Base-by-base conservation (phyloP, 2,113 vertebrate species). In the Girardinichthys multiradiatus region DNA sequence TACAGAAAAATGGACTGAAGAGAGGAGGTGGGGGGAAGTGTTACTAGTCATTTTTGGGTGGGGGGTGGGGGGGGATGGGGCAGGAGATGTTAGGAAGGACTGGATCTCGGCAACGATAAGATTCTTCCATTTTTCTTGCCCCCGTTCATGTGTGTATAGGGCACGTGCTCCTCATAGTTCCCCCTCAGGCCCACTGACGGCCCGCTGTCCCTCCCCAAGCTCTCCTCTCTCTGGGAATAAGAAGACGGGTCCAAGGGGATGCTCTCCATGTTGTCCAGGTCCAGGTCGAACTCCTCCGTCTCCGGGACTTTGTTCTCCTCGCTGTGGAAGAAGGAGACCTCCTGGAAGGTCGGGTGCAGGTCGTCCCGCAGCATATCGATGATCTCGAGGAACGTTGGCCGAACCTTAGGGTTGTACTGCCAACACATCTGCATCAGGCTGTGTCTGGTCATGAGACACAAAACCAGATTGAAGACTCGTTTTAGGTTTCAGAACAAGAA, bases 361-460 rank as follows among this genome's bases (percentile, higher is more conserved):
- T 98, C 97, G 1, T 98, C 97, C 90, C 96, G 96, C 82, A 99
- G 92, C 95, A 97, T 95, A 90, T 96, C 96, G 13, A 99, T 98
- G 79, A 99, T 94, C 91, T 99, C 98, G 0, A 95, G 94, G 92
- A 99, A 99, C 89, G 95, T 92, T 2, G 98, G 98, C 11, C 98
- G 95, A 96, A 98, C 97, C 80, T 98, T 98, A 1, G 98, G 97
- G 90, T 99, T 99, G 94, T 99, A 99, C 83, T 99, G 97, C 98
- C 98, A 99, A 78, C 97, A 98, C 97, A 98, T 97, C 89, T 96
- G 95, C 98, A 99, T 99, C 72, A 99, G 94, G 92, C 76, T 96
- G 76, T 96, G 95, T 86, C 98, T 99, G 76, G 0, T 0, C 21
- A 19, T 21, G 31, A 27, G 30, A 13, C 30, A 26, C 2, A 29